Evolutionary conservation across 1,140 invertebrate genomes (phyloP).

Genomic region (Bombus terrestris): DNA sequence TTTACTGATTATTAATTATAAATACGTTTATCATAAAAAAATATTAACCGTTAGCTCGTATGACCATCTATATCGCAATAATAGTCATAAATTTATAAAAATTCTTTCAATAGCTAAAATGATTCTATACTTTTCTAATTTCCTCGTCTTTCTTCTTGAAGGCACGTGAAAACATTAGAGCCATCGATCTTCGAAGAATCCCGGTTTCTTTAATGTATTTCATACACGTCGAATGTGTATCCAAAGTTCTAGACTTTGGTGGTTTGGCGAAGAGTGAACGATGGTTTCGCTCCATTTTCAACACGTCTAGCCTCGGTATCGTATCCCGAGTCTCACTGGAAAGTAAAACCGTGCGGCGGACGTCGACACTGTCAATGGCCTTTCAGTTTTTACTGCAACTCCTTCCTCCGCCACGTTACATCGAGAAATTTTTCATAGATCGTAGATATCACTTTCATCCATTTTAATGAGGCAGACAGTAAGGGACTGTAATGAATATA

Average conservation of each 20-base stretch:
- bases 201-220: neutral
- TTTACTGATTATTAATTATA: no score
- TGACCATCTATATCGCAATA: no score
- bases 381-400: slow-evolving; percentile 1
- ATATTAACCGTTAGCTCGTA: no score
- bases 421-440: slow-evolving; percentile 31
- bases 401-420: neutral
- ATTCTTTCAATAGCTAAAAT: neutral
- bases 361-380: slow-evolving; percentile 13
- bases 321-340: neutral
- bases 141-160: neutral
- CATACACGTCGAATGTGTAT: slow-evolving; percentile 6
- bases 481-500: slow-evolving; percentile 22
- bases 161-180: no score
- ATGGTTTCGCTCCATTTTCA: neutral
- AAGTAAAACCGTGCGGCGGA: slow-evolving; percentile 7
- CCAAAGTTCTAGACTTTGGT: neutral
- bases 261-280: slow-evolving; percentile 12
- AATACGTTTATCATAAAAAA: no score
- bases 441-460: slow-evolving; percentile 31
- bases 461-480: slow-evolving; percentile 24
- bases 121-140: neutral
- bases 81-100: neutral
- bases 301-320: neutral
- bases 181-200: slow-evolving; percentile 1